phyloP scores from a whole-genome alignment of 2,888 invertebrate species.

The Meghimatium bilineatum region DNA sequence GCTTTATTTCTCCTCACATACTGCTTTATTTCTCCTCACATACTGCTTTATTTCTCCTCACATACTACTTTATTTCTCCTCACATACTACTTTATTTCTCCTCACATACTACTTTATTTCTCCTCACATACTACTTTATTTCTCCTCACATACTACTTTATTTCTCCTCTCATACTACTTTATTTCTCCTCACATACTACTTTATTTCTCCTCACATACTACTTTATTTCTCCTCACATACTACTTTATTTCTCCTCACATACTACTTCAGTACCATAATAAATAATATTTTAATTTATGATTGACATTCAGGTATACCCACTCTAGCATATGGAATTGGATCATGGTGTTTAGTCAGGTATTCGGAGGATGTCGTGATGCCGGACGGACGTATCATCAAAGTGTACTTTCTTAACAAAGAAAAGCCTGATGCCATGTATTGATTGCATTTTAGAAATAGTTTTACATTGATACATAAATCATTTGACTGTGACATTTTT shows the following conservation, averaged over 20 bases:
- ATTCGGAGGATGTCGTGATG: conserved; percentile 87
- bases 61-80: no score
- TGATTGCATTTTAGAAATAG: conserved; percentile 27
- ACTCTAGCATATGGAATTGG: conserved; percentile 93
- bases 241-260: neutral
- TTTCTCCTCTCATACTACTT: no score
- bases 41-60: no score
- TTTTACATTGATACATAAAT: neutral
- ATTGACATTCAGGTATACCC: conserved; percentile 85
- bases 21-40: no score
- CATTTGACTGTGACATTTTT: neutral
- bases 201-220: no score
- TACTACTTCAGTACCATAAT: neutral
- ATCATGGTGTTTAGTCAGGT: conserved; percentile 87
- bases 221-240: no score
- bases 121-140: no score
- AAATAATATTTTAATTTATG: neutral
- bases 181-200: no score
- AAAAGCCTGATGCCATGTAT: conserved; percentile 80
- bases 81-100: no score
- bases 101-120: no score
- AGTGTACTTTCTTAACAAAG: conserved; percentile 92
- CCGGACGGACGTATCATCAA: conserved; percentile 83
- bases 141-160: no score
- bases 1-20: no score